These are phyloP conservation scores for Tapirus indicus DNA, from an alignment of 2,797 vertebrate species.

Conservation along the genomic window DNA sequence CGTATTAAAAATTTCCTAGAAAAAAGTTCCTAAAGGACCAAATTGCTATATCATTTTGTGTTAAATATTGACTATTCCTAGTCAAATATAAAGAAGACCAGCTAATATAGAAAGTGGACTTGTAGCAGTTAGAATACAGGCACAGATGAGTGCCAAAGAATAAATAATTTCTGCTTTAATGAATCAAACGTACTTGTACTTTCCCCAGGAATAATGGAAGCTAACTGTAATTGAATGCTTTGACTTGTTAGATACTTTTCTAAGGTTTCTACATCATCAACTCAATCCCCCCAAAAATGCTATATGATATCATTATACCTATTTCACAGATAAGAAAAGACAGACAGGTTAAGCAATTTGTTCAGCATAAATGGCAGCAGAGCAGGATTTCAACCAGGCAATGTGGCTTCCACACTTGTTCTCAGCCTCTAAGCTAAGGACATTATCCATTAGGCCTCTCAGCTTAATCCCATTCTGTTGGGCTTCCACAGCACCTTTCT, in stretches of 20 bases:
- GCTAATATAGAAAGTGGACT: not conserved
- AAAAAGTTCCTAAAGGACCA: not conserved
- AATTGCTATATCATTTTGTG: not conserved
- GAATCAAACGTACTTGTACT: not conserved
- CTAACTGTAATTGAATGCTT: not conserved
- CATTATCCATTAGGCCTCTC: not conserved
- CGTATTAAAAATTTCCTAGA: not conserved
- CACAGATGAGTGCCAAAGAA: not conserved
- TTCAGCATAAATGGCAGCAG: not conserved
- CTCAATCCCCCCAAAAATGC: not conserved
- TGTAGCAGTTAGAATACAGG: not conserved
- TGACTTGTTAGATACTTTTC: not conserved
- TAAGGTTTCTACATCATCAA: not conserved
- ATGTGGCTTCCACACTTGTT: not conserved
- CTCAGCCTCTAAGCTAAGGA: not conserved
- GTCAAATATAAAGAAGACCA: not conserved
- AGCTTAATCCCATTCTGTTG: not conserved
- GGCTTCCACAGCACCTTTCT: not conserved
- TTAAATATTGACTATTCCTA: not conserved
- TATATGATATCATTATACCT: not conserved
- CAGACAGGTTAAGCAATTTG: not conserved
- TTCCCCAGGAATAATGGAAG: not conserved
- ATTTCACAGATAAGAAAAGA: conserved; percentile 39
- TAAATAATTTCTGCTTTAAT: not conserved
- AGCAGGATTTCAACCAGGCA: not conserved